Base-by-base conservation (phyloP, 2,797 vertebrate species). In the Choloepus didactylus region DNA sequence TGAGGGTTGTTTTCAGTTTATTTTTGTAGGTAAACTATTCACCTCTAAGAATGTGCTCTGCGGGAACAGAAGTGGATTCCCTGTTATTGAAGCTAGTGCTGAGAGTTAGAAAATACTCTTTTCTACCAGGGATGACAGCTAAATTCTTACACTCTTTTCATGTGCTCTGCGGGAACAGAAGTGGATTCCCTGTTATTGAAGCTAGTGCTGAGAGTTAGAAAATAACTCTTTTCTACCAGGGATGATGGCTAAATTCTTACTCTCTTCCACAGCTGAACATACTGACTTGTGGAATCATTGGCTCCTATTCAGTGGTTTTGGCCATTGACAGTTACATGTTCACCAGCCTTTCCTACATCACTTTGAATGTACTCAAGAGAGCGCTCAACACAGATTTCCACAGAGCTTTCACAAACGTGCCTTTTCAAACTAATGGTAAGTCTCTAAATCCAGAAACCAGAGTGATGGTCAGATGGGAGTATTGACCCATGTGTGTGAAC, bases 271-370 rank as follows among this genome's bases (percentile, higher is more conserved):
- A 99, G 99, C 98, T 99, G 38, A 99, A 99, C 98, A 99, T 99
- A 94, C 62, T 98, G 88, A 98, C 99, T 0, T 99, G 99, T 87
- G 99, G 99, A 4, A 67, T 99, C 2, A 96, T 99, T 3, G 99
- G 99, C 0, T 99, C 98, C 0, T 99, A 99, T 2, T 96, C 98
- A 0, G 98, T 99, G 38, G 64, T 99, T 35, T 98, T 99, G 87
- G 99, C 99, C 0, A 79, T 99, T 66, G 98, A 99, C 92, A 99
- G 99, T 92, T 99, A 99, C 38, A 29, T 98, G 27, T 99, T 99
- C 98, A 99, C 99, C 80, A 99, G 99, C 96, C 98, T 99, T 64
- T 99, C 99, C 93, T 99, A 99, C 97, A 99, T 99, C 98, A 98
- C 99, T 0, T 97, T 99, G 87, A 99, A 99, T 81, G 79, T 99